Conservation (phyloP, 2,113 vertebrate genomes). For the Gnathonemus echidnorhynchus region DNA sequence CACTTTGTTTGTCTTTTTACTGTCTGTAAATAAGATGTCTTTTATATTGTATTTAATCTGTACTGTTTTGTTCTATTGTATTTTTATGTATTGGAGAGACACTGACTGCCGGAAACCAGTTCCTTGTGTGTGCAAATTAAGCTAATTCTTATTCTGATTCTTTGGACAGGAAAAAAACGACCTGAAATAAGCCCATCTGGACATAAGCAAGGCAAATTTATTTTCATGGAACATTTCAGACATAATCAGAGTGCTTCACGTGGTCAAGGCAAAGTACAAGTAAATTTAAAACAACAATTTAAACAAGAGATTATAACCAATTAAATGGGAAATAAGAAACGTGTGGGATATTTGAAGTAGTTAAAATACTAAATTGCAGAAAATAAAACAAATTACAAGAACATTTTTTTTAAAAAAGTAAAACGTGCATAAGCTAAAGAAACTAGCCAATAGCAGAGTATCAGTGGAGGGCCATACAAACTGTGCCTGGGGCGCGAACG, state of each 20-base stretch:
- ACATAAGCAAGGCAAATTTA: neutral
- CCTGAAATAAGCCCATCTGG: neutral
- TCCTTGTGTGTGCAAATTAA: too few species aligned
- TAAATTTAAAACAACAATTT: neutral
- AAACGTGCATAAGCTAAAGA: neutral
- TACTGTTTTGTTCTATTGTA: too few species aligned
- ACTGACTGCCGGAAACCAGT: too few species aligned
- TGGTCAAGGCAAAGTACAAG: neutral
- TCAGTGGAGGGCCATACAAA: neutral
- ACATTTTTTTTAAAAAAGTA: too few species aligned
- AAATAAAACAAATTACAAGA: neutral
- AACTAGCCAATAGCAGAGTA: neutral
- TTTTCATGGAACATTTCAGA: neutral
- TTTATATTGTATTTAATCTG: too few species aligned
- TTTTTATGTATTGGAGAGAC: too few species aligned
- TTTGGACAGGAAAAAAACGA: too few species aligned
- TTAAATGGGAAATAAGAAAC: neutral
- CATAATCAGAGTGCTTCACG: neutral
- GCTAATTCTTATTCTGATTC: too few species aligned
- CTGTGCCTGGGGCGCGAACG: neutral
- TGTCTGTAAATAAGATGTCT: too few species aligned
- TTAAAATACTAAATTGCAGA: neutral
- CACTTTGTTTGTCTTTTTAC: too few species aligned
- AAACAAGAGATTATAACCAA: neutral
- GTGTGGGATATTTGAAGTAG: neutral